phyloP scores from a whole-genome alignment of 2,888 invertebrate genomes.

The Uropetala carovei region DNA sequence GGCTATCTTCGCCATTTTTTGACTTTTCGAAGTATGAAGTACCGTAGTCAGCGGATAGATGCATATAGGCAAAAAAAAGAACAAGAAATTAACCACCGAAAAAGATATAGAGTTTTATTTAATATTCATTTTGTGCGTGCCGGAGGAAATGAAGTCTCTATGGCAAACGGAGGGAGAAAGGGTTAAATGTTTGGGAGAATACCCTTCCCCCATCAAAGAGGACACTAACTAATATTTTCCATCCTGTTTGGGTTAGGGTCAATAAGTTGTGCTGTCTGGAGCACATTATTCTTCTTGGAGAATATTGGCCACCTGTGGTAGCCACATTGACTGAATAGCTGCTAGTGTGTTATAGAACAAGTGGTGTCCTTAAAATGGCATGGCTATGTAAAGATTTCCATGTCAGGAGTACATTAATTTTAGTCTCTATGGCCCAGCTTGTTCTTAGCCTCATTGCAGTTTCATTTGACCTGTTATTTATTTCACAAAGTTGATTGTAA shows the following conservation, averaged over 20 bases:
- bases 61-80: no score
- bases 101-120: no score
- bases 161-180: no score
- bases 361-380: background rate
- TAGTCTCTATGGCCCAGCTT: conserved; percentile 38
- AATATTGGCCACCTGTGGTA: conserved; percentile 16
- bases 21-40: no score
- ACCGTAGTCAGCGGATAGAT: no score
- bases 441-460: conserved; percentile 26
- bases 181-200: background rate
- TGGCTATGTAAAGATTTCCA: background rate
- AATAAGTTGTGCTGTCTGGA: background rate
- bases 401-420: conserved; percentile 34
- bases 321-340: conserved; percentile 36
- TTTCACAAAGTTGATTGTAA: conserved; percentile 52
- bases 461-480: conserved; percentile 55
- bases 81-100: no score
- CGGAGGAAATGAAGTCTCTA: no score
- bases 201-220: background rate
- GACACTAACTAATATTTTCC: background rate
- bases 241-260: background rate
- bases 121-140: no score
- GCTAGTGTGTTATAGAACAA: conserved; percentile 19
- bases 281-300: background rate
- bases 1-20: no score